phyloP scores from a whole-genome alignment of 2,888 invertebrate species.

The Nycteola revayana region DNA sequence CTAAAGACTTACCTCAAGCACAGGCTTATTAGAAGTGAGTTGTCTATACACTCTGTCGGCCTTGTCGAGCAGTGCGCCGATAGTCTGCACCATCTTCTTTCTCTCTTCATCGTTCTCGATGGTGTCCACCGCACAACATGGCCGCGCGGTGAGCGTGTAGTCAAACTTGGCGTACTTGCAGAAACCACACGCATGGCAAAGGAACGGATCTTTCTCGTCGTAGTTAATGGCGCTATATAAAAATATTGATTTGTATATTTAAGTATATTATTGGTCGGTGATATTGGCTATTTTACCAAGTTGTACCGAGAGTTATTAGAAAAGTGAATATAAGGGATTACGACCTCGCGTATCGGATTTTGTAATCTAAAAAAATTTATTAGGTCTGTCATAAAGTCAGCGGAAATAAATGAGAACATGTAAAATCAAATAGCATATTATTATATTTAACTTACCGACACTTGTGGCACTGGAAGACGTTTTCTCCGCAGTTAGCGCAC shows the following conservation, averaged over 20 bases:
- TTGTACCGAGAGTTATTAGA: no score
- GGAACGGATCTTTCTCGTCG: constrained; percentile 99
- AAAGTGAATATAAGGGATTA: neutral
- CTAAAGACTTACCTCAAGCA: constrained; percentile 85
- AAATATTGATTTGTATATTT: no score
- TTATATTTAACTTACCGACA: constrained; percentile 85
- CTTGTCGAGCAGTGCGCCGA: constrained; percentile 94
- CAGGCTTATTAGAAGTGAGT: constrained; percentile 93
- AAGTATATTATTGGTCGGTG: no score
- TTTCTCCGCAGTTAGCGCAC: constrained; percentile 98
- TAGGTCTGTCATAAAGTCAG: no score
- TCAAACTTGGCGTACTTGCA: constrained; percentile 99
- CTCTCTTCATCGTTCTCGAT: constrained; percentile 98
- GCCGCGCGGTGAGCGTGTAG: constrained; percentile 93
- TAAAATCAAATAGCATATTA: no score
- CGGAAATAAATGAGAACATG: no score
- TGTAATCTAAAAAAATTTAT: no score
- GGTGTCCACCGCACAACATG: constrained; percentile 98
- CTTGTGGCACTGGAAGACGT: constrained; percentile 99
- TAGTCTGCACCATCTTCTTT: constrained; percentile 95
- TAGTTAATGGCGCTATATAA: constrained; percentile 95
- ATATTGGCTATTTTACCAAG: no score
- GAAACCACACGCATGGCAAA: constrained; percentile 99
- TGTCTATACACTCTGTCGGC: constrained; percentile 97
- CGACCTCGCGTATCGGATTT: no score